Base-by-base conservation (phyloP, 2,888 invertebrate species). In the Conus canariensis region DNA sequence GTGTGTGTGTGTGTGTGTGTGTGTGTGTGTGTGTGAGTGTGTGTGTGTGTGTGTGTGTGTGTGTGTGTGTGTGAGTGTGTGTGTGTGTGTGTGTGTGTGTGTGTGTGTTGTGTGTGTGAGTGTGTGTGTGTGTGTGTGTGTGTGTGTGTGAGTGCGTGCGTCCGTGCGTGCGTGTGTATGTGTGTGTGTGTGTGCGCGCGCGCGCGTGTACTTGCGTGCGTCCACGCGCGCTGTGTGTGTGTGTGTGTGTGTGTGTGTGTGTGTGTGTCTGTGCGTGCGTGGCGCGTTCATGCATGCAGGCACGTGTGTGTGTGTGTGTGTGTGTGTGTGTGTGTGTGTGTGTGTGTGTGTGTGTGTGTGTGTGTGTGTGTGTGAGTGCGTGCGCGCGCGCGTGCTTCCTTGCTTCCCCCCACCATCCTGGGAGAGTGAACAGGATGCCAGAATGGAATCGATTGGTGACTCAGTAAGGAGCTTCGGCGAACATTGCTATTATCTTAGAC, bases 1-100 rank as follows among this genome's bases (percentile, higher is more conserved):
- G 70, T 19, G 70, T 19, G 70, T 19, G 70, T 19, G 77, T 45
- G 77, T 77, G 77, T 77, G 12, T 77, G 77, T 77, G 77, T 77
- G 77, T 30, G 30, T 77, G 77, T 74, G n/a, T 19, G 70, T 74
- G 70, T 5, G 70, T 74, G 14, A 2, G 70, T 74, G 25, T 74
- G 70, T 22, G n/a, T 74, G 70, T 74, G n/a, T 74, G 70, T 74
- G 70, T 74, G 70, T 74, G 70, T 74, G 70, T 74, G 70, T 74
- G 70, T 74, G 70, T 74, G 70, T 74, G 70, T 74, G 70, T 74
- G 70, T 74, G 70, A 3, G 70, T 22, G n/a, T 74, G 70, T 74
- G n/a, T 74, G 70, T 19, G 7, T 70, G 70, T 74, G n/a, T 74
- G 70, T 74, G 70, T 74, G 70, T 74, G 70, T 74, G 70, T 74